Evolutionary conservation across 2,113 vertebrate genomes (phyloP), one percentile per base, ranked within the genome.

Genomic region (Petroica traversi): DNA sequence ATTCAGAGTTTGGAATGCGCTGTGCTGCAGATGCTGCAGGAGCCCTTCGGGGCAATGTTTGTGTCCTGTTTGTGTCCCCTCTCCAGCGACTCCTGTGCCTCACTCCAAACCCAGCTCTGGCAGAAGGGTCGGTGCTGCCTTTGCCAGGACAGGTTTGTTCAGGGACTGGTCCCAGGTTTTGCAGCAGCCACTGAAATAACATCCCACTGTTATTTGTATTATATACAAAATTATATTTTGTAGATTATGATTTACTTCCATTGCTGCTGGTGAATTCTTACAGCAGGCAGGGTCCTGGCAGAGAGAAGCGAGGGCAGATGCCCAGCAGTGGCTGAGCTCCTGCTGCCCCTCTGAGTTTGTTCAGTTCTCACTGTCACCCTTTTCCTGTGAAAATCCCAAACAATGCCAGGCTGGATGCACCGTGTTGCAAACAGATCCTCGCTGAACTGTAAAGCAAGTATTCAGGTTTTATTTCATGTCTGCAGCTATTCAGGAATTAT

Each of bases 121-220:
- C 6, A 3, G n/a, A 4, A 36, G 58, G 28, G 29, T 48, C 55
- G 24, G n/a, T 4, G 73, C 57, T 89, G 64, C 4, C 31, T 48
- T 34, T 16, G 5, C 11, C 5, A 8, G 55, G 55, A 8, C 36
- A 77, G 59, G 1, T n/a, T 38, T 74, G 40, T 8, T 24, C 29
- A 7, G 43, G 40, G 48, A 25, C 33, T 7, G 22, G 5, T 67
- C 59, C 68, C 79, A 71, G 78, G 25, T 67, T 51, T 43, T 1
- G 1, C 24, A 1, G 2, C 22, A 38, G 19, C 9, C 48, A 5
- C 61, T 41, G 61, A 18, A 45, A 29, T 10, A 7, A 61, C 34
- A 33, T 6, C 78, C 49, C 31, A 0, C 79, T 31, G 0, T 3
- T 38, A n/a, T n/a, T n/a, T n/a, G n/a, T n/a, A n/a, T n/a, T n/a